These are phyloP conservation scores for Acanthopleura granulata DNA, from an alignment of 2,888 invertebrate species.

Conservation along the genomic window DNA sequence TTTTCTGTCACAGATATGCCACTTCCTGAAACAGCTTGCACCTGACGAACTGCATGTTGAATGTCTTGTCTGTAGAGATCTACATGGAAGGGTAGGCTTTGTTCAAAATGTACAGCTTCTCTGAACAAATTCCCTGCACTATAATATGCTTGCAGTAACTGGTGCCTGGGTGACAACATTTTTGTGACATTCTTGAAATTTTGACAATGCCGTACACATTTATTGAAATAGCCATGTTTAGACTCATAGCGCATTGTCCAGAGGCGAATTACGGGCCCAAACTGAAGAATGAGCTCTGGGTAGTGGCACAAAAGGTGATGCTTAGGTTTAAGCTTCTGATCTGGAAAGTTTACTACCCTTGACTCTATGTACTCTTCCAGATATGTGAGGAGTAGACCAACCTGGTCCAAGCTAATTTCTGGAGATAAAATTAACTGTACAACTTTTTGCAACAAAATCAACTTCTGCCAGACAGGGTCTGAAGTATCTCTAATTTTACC, in stretches of 20 bases:
- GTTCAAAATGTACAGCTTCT: background rate
- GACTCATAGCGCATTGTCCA: conserved; percentile 21
- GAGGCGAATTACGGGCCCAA: conserved; percentile 6
- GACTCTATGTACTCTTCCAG: conserved; percentile 4
- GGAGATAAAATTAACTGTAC: background rate
- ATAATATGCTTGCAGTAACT: conserved; percentile 19
- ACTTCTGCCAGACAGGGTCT: background rate
- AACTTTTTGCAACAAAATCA: background rate
- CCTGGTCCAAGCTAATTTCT: background rate
- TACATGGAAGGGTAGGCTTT: background rate
- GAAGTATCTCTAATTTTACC: background rate
- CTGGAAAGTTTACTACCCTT: background rate
- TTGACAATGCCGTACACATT: conserved; percentile 10
- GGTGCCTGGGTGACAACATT: conserved; percentile 16
- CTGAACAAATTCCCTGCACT: conserved; percentile 18
- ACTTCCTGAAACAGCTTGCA: background rate
- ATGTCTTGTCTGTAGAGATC: background rate
- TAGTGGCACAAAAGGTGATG: conserved; percentile 15
- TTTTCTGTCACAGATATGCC: background rate
- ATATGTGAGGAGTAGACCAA: background rate
- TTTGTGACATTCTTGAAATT: conserved; percentile 18
- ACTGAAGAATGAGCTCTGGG: conserved; percentile 12
- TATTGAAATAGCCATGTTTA: conserved; percentile 19
- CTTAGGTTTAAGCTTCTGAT: background rate
- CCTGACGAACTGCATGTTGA: background rate